Base-by-base conservation (phyloP, 2,888 invertebrate genomes). In the Gisinianus flammeolus region DNA sequence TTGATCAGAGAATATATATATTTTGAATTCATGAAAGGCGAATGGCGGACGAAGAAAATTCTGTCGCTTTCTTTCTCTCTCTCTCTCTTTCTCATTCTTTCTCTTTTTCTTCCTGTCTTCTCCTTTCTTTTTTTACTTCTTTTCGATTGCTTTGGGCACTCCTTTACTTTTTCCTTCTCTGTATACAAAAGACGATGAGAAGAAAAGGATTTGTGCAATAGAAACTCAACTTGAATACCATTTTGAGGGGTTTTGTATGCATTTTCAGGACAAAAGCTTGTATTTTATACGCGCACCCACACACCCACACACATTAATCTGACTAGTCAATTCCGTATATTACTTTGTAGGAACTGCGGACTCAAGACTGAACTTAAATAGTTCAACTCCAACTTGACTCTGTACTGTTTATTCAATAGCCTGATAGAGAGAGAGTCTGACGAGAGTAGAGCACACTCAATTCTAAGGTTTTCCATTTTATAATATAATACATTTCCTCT, bases 1-100 rank as follows among this genome's bases (percentile, higher is more conserved):
- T 76, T 76, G 76, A 76, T 76, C 76, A 62, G 62, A 62, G 10
- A 62, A 26, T 24, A 62, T 62, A 72, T 70, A 71, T 62, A 73
- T 35, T 62, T 31, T 31, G 62, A 16, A 26, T 73, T 22, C 26
- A 62, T 62, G 35, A 24, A 73, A 62, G 26, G 62, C 24, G 54
- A 54, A n/a, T 44, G 62, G 26, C 24, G 28, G 62, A 26, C 62
- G 62, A 22, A 62, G 24, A 62, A 58, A 72, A 30, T 31, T 30
- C 26, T 71, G 19, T 44, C 67, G 22, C 24, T 16, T 24, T 72
- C 54, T 35, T 31, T 72, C 35, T 62, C 24, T 44, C 26, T 54
- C 19, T 67, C 66, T 30, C 28, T 54, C 52, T 66, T 44, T 30
- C 22, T 33, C 54, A 10, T 35, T 24, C 33, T n/a, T 19, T 31